Percentiles rank a stretch among this genome's conserved stretches.
Conservation (phyloP, 2,113 vertebrate species). For the Lagopus leucura region DNA sequence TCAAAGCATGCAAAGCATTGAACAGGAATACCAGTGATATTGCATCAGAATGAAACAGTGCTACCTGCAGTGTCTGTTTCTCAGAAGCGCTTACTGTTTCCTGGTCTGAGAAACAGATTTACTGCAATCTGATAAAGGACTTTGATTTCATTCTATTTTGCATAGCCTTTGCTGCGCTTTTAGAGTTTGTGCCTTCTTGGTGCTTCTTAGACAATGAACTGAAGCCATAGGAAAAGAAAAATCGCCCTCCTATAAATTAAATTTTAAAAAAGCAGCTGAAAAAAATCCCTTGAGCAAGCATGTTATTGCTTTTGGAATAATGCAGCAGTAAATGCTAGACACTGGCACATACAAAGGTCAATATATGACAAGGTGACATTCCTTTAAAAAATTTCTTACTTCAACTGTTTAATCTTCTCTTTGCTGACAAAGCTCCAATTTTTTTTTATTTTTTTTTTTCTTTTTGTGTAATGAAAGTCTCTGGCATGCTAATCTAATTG, state of each 20-base stretch:
- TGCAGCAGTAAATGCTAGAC: neutral
- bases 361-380: conserved; percentile 26
- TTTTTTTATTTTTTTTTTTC: neutral
- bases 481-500: conserved; percentile 47
- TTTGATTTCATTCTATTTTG: neutral
- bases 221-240: neutral
- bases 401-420: conserved; percentile 39
- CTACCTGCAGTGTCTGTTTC: neutral
- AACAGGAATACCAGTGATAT: neutral
- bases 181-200: neutral
- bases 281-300: neutral
- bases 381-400: conserved; percentile 39
- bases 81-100: neutral
- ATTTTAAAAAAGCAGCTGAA: neutral
- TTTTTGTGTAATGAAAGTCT: conserved; percentile 41
- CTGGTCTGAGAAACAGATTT: neutral
- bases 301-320: neutral
- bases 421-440: conserved; percentile 42
- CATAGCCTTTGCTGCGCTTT: neutral
- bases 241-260: neutral
- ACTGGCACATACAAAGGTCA: neutral
- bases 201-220: neutral
- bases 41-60: neutral
- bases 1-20: neutral
- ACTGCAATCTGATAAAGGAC: neutral